Evolutionary conservation across 1,140 invertebrate genomes (phyloP), one percentile per base, ranked within the genome.

Genomic region (Drosophila triauraria): DNA sequence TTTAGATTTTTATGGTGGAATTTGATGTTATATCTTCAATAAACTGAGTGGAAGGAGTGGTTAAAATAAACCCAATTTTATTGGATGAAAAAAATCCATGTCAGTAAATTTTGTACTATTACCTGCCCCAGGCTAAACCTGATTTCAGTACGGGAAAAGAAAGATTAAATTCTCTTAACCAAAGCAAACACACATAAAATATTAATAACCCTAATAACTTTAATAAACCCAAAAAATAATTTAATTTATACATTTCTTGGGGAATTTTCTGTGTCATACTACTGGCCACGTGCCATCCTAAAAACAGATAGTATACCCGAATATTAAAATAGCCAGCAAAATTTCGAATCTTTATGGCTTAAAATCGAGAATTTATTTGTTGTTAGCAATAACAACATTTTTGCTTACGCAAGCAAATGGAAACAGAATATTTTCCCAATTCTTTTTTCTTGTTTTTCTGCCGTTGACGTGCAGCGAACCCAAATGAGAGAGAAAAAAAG

Each of bases 351-450:
- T 85, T 83, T 65, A 83, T 82, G 64, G 84, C 68, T 88, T 86
- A 83, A 83, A 74, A 80, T 86, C 76, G 63, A 60, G 70, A 83
- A 86, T 88, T 86, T 88, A 86, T 83, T 88, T 86, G 84, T 80
- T 86, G 70, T 67, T 68, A 83, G 78, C 76, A 62, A 68, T 61
- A 56, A 59, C 57, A 59, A 58, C 54, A 77, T 62, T 74, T 79
- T 74, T 86, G 83, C 83, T 86, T 87, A 83, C 83, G 83, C 64
- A 86, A 88, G 65, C 83, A 69, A 64, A 83, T 50, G 60, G 80
- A 60, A 83, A 72, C 74, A 30, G 56, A 77, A 78, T 77, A 77
- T 76, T 76, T 65, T 75, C 53, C n/a, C 54, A 48, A 38, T 51
- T 75, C 70, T 78, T 63, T 38, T 32, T n/a, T 5, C 20, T 23